Evolutionary conservation across 2,113 vertebrate genomes (phyloP), one percentile per base, ranked within the genome.

Genomic region (Dendrocopos noguchii): DNA sequence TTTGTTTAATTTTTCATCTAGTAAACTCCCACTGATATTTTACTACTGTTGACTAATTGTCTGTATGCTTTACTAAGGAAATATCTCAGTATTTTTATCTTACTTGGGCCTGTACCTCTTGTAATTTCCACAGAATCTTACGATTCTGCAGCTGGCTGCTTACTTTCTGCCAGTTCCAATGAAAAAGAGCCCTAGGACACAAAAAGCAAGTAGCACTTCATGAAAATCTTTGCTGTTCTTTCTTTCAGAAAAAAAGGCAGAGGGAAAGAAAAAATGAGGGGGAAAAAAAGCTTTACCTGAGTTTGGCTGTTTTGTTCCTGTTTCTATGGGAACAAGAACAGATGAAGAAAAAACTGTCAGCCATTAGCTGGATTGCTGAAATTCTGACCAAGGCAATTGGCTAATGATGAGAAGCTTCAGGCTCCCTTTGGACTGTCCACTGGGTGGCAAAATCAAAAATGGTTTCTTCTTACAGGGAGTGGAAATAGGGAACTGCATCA

Each of bases 261-360:
- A 4, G 44, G 14, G 6, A 17, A 9, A 31, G 12, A 56, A 15
- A 6, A 11, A 13, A 22, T 18, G 16, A 14, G 50, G 50, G 17
- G 17, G 12, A 68, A 65, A 63, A 67, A 70, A 17, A 20, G 6
- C 78, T 91, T 82, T 89, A 85, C 63, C 55, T 68, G 64, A 79
- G 52, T 90, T 95, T 83, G 61, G 77, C 31, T 90, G 19, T 74
- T 90, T 93, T 16, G 1, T 82, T 34, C 24, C 57, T 44, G 94
- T 96, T 94, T 93, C 88, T 88, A 87, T 92, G 88, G 95, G 55
- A 95, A 93, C 83, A 90, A 61, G 66, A 86, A 24, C 6, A 86
- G 88, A 91, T 44, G 77, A 93, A 91, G 73, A 18, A 93, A 44
- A 20, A 75, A 77, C 57, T 57, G 42, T n/a, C 57, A 88, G 67